Percentiles rank a stretch among this genome's conserved stretches.
Evolutionary conservation across 2,797 vertebrate species (phyloP).

Genomic region (Characodon lateralis): DNA sequence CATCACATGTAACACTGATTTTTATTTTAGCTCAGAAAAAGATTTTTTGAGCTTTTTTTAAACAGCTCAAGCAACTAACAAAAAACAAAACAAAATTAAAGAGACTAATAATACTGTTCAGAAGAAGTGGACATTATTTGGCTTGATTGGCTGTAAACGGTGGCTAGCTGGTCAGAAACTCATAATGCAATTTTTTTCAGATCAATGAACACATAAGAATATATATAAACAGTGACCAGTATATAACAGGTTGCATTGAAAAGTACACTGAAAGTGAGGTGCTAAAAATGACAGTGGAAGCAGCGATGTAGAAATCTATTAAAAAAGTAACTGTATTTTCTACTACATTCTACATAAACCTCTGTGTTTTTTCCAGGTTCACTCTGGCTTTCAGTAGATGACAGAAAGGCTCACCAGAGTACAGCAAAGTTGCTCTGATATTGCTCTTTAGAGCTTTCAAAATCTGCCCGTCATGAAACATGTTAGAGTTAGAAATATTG

Average conservation of each 20-base stretch:
- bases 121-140: not conserved
- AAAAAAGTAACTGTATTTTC: not conserved
- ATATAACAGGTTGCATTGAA: not conserved
- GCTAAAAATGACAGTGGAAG: not conserved
- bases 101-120: not conserved
- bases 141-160: not conserved
- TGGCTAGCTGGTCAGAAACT: not conserved
- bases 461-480: not conserved
- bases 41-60: not conserved
- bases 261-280: not conserved
- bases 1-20: not conserved
- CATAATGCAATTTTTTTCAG: not conserved
- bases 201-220: not conserved
- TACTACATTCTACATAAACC: not conserved
- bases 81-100: not conserved
- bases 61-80: not conserved
- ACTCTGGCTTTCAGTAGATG: not conserved
- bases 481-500: not conserved
- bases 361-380: not conserved
- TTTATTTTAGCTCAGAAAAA: not conserved
- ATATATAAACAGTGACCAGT: too few relatives aligned
- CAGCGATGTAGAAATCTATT: not conserved
- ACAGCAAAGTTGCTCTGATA: not conserved
- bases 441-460: not conserved
- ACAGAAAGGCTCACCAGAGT: not conserved